A percentile compares a stretch with the other conserved stretches of the same genome.
These are phyloP conservation scores for Athrips mouffetella DNA, from an alignment of 2,888 invertebrate species.

Conservation along the genomic window DNA sequence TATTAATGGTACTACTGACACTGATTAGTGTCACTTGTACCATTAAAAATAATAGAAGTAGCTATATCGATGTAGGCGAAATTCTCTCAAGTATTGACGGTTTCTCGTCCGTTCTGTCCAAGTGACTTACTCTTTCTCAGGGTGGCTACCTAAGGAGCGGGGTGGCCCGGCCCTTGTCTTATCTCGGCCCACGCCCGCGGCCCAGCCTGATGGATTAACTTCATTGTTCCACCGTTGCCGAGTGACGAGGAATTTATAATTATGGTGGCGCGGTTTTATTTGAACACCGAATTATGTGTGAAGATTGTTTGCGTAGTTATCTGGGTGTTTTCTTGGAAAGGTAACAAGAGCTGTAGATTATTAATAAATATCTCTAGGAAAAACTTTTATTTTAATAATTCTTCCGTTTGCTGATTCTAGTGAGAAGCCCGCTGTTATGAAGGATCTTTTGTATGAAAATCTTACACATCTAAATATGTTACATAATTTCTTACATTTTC, in stretches of 20 bases:
- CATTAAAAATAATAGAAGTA: no score
- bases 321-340: not conserved
- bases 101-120: not conserved
- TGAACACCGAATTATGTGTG: conserved; percentile 15
- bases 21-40: no score
- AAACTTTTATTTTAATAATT: no score
- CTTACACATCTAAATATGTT: no score
- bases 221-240: conserved; percentile 72
- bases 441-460: no score
- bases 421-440: no score
- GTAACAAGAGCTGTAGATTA: not conserved
- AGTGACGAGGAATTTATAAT: conserved; percentile 76
- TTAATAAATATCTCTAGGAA: no score
- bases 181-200: conserved; percentile 73
- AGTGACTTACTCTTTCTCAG: conserved; percentile 32
- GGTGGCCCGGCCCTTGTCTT: conserved; percentile 71
- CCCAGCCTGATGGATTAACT: conserved; percentile 75
- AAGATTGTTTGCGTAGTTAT: not conserved
- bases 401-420: no score
- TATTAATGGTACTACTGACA: no score
- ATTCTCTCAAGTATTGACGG: not conserved
- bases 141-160: conserved; percentile 65
- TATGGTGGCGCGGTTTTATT: conserved; percentile 49
- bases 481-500: no score
- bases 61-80: no score